Evolutionary conservation across 2,113 vertebrate genomes (phyloP).

Genomic region (Colinus virginianus): DNA sequence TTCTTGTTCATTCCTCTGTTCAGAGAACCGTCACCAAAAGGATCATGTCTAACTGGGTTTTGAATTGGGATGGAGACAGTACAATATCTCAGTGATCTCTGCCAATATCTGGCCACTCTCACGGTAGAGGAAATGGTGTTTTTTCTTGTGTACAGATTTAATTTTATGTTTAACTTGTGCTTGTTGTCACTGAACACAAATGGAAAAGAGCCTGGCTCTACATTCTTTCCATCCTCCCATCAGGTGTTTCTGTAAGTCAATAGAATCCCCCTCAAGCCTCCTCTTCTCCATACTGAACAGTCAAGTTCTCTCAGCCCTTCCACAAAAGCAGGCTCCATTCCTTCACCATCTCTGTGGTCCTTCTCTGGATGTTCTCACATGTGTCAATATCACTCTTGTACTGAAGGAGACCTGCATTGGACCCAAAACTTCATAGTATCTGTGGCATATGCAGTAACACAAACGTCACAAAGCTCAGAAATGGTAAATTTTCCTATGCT

Average conservation of each 20-base stretch:
- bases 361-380: neutral
- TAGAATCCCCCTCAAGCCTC: neutral
- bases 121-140: neutral
- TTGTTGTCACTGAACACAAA: accelerated
- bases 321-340: neutral
- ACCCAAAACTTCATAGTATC: neutral
- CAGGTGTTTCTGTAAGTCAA: neutral
- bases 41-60: neutral
- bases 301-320: neutral
- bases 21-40: neutral
- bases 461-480: neutral
- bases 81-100: neutral
- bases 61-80: neutral
- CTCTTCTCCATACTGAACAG: neutral
- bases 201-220: neutral
- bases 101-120: neutral
- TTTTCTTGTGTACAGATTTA: neutral
- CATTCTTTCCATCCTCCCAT: neutral
- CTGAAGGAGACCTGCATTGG: neutral
- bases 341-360: neutral
- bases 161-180: neutral
- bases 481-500: neutral
- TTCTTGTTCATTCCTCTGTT: neutral
- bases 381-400: neutral
- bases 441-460: too few species aligned